A percentile compares a stretch with the other conserved stretches of the same genome.
Conservation (phyloP, 2,797 vertebrate species). For the Mallotus villosus region DNA sequence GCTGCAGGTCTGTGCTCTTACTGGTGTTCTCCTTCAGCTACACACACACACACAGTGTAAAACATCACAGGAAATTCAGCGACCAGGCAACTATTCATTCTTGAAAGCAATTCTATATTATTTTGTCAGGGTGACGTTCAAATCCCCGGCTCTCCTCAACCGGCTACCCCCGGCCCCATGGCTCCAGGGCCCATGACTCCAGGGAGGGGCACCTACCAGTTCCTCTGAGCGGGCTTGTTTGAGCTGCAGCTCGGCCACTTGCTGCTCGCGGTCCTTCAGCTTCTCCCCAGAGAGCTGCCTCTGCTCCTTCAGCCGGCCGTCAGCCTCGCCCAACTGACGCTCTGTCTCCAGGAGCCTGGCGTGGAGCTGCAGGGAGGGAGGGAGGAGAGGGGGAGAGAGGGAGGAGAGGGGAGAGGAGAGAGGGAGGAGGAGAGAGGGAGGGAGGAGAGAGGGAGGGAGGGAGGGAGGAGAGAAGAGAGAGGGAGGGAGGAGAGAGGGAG, state of each 20-base stretch:
- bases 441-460: too few relatives aligned
- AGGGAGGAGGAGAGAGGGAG: too few relatives aligned
- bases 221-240: conserved; percentile 93
- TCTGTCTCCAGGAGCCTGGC: conserved; percentile 93
- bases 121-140: too few relatives aligned
- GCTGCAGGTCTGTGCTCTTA: conserved; percentile 87
- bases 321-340: conserved; percentile 90
- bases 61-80: too few relatives aligned
- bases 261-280: conserved; percentile 94
- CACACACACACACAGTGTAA: neutral
- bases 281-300: conserved; percentile 96
- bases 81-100: too few relatives aligned
- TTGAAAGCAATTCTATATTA: too few relatives aligned
- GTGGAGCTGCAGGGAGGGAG: conserved; percentile 80
- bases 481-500: neutral
- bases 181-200: too few relatives aligned
- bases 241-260: conserved; percentile 90
- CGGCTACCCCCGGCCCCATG: too few relatives aligned
- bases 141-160: too few relatives aligned
- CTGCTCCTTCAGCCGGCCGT: conserved; percentile 95
- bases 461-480: too few relatives aligned
- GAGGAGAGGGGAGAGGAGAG: too few relatives aligned
- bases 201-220: conserved; percentile 74
- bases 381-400: too few relatives aligned
- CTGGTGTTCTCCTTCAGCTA: conserved; percentile 89